These are phyloP conservation scores for Myotis lucifugus DNA, from an alignment of 2,113 vertebrate genomes.

Conservation along the genomic window DNA sequence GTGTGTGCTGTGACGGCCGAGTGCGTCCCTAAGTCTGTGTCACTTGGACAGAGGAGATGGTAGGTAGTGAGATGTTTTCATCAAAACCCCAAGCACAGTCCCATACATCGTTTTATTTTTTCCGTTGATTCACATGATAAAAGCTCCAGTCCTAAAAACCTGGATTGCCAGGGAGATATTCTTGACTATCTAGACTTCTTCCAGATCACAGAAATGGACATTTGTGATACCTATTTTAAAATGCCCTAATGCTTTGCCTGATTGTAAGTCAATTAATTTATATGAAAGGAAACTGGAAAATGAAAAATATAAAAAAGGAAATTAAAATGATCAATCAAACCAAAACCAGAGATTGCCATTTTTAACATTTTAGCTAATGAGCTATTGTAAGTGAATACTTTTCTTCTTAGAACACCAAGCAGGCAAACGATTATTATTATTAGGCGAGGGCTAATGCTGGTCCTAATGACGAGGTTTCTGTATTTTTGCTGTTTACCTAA, in stretches of 20 bases:
- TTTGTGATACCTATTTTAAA: slow-evolving; percentile 8
- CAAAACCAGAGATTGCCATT: neutral
- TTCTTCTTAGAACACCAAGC: neutral
- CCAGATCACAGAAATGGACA: neutral
- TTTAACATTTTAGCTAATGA: slow-evolving; percentile 24
- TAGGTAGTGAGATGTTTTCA: neutral
- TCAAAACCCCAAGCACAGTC: slow-evolving; percentile 31
- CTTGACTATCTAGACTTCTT: neutral
- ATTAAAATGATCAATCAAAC: slow-evolving; percentile 33
- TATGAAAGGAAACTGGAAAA: neutral
- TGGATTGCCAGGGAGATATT: neutral
- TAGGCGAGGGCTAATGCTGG: neutral
- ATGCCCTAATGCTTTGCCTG: neutral
- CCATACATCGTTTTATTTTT: neutral
- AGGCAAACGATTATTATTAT: neutral
- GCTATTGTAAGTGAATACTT: neutral
- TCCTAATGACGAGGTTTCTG: neutral
- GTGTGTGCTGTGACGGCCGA: neutral
- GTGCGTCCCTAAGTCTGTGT: neutral
- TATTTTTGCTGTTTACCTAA: slow-evolving; percentile 12
- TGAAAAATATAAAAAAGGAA: neutral
- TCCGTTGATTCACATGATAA: neutral
- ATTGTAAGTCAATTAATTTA: slow-evolving; percentile 38
- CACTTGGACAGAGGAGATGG: neutral
- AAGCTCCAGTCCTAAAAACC: slow-evolving; percentile 6